phyloP scores from a whole-genome alignment of 2,113 vertebrate species.

The Anguilla japonica region DNA sequence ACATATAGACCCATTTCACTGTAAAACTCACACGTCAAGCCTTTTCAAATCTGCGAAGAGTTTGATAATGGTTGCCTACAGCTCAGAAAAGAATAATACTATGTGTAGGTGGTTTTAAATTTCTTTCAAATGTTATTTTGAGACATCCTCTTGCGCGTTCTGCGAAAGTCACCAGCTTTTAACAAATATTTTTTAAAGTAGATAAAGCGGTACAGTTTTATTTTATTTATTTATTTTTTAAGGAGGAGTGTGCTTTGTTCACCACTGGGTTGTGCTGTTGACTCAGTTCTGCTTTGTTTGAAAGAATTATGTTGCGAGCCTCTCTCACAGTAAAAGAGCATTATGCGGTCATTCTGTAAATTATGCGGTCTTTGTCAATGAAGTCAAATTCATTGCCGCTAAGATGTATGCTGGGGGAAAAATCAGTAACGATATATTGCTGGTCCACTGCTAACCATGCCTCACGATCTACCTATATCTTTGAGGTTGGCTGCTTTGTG shows the following conservation, averaged over 20 bases:
- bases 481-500: neutral
- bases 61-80: too few species aligned
- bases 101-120: too few species aligned
- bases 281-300: neutral
- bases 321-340: neutral
- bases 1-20: too few species aligned
- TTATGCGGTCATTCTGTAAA: neutral
- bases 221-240: neutral
- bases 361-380: too few species aligned
- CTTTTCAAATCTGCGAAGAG: too few species aligned
- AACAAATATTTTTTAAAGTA: neutral
- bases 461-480: neutral
- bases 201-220: neutral
- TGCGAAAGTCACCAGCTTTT: neutral
- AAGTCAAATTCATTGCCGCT: neutral
- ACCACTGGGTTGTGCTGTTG: slow-evolving; percentile 7
- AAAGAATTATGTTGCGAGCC: neutral
- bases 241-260: neutral
- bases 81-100: too few species aligned
- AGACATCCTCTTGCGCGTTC: neutral
- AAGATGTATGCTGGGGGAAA: neutral
- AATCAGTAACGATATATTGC: neutral
- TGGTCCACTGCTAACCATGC: neutral
- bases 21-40: too few species aligned
- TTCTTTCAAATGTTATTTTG: neutral